Evolutionary conservation across 2,797 vertebrate species (phyloP), one percentile per base, ranked within the genome.

Genomic region (Megaceryle alcyon): DNA sequence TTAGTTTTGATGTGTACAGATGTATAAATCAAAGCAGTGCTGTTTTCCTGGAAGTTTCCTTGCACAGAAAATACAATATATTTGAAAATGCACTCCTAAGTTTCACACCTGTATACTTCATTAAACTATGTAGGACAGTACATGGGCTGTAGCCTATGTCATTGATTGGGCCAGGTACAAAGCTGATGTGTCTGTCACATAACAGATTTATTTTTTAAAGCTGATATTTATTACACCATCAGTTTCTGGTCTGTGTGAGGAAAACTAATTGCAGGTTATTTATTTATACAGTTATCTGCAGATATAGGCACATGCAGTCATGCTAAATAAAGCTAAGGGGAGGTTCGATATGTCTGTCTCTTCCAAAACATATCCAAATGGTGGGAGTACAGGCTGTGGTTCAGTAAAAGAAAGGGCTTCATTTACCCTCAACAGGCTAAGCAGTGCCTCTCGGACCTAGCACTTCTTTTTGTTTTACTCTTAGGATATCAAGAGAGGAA

Each of bases 31-130:
- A 82, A 94, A 93, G 31, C 29, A 76, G 10, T 39, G 43, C n/a
- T 86, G 54, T 25, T 91, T 91, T 77, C 46, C 39, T 96, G 64
- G n/a, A 77, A 84, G 31, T 88, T 51, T 95, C 80, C 37, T 19
- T 54, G 60, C 33, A 10, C 35, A 75, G 53, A 59, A 44, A 57
- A 39, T 21, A 12, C 9, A 69, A 41, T 53, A 7, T 41, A 37
- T 82, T 80, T 86, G 29, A 70, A 91, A 85, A 81, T 35, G 20
- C 35, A 29, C 35, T 90, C 60, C 63, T 44, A 72, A 75, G 26
- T 69, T 82, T 46, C 49, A 48, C 8, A 63, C 3, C 9, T 87
- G 7, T 53, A 41, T 29, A 8, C 4, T 51, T 75, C 15, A 21
- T 26, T 65, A 72, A 77, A 61, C 21, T 56, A 7, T 2, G 29